Evolutionary conservation across 2,113 vertebrate genomes (phyloP).

Genomic region (Gulo gulo): DNA sequence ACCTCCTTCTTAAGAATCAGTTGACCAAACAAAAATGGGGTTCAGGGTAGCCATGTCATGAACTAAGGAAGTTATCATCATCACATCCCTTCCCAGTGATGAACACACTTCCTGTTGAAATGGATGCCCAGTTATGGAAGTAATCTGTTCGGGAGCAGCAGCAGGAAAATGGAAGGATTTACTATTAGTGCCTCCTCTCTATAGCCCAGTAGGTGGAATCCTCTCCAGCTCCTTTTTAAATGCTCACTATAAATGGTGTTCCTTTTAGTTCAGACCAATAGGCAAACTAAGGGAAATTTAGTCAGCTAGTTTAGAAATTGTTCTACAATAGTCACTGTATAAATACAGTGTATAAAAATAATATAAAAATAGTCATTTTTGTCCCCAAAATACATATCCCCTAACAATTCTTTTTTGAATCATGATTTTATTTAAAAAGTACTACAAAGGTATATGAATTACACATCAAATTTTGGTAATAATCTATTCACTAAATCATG

Average conservation of each 20-base stretch:
- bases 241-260: neutral
- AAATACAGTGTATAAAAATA: no score
- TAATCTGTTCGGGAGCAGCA: neutral
- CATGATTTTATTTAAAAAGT: neutral
- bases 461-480: neutral
- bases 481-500: neutral
- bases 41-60: neutral
- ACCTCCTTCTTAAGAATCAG: neutral
- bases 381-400: neutral
- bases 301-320: neutral
- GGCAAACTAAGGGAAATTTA: neutral
- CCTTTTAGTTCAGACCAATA: neutral
- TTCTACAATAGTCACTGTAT: neutral
- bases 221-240: neutral
- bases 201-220: neutral
- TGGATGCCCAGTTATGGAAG: neutral
- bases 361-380: neutral
- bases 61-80: neutral
- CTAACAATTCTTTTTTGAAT: neutral
- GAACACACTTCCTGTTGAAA: neutral
- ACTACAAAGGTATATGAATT: neutral
- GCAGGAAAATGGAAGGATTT: neutral
- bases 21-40: neutral
- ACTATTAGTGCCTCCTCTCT: neutral
- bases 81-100: neutral